Base-by-base conservation (phyloP, 30 jellyfish, hydroid and myxozoan species). In the Turritopsis rubra region DNA sequence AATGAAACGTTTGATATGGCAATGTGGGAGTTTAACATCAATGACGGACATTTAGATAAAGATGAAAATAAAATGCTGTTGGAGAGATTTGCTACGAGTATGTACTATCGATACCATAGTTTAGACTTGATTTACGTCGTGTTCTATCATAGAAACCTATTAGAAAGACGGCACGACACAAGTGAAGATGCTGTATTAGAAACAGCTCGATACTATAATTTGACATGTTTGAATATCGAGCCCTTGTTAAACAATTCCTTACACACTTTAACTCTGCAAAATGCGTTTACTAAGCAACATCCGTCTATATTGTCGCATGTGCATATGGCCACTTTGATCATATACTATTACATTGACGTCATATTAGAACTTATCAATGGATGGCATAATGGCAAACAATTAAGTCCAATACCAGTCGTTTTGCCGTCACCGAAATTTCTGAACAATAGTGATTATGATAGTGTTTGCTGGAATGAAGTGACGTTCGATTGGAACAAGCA, bases 11-110 rank as follows among this genome's bases (percentile, higher is more conserved):
- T 93, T 76, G 99, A 93, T 83, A 66, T 93, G 78, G 88, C 84
- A 17, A 52, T 93, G 22, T 93, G 99, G 99, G 99, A 93, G 65
- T 89, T 93, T 70, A 89, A 92, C 3, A 80, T 88, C 66, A 93
- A 93, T 83, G 99, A 93, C 86, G 74, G 22, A 82, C 25, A 71
- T 82, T 29, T 82, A 31, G 72, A 68, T 23, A 71, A 82, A 66
- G 85, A 41, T 25, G 80, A 21, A 23, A 24, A 27, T 29, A 52
- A 80, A 80, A 29, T 22, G 28, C 28, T 76, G 16, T 27, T 80
- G 26, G 75, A 80, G 53, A 54, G 70, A 28, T 65, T 80, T 20
- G 53, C 70, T 0, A 28, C 54, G 25, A 80, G 70, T 21, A 25
- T 80, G 21, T 53, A 16, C 66, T 25, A 26, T 25, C 54, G 28